phyloP scores from a whole-genome alignment of 2,797 vertebrate genomes.

The Taeniopygia guttata region DNA sequence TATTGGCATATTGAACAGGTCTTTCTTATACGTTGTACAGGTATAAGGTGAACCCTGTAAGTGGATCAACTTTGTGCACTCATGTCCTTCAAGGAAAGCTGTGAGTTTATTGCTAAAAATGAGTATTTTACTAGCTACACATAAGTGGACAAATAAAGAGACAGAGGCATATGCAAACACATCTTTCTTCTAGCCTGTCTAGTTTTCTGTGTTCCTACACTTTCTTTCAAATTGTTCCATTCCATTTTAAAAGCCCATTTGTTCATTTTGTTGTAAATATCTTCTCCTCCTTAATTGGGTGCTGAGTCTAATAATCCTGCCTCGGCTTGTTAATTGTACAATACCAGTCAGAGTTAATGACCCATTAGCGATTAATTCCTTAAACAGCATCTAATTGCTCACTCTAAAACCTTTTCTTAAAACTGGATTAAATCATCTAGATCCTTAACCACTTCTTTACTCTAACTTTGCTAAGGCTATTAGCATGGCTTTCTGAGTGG shows the following conservation, averaged over 20 bases:
- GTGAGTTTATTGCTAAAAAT: neutral
- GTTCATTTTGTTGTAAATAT: conserved; percentile 56
- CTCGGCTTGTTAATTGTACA: conserved; percentile 74
- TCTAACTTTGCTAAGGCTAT: conserved; percentile 64
- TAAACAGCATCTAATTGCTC: conserved; percentile 76
- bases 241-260: conserved; percentile 36
- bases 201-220: neutral
- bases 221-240: conserved; percentile 12
- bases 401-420: conserved; percentile 70
- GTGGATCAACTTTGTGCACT: neutral
- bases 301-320: conserved; percentile 69
- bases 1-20: neutral
- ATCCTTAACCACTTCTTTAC: conserved; percentile 71
- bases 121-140: neutral
- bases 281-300: conserved; percentile 67
- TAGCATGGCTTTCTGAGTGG: neutral
- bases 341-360: conserved; percentile 77
- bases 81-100: neutral
- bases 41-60: neutral
- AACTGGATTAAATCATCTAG: conserved; percentile 80
- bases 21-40: neutral
- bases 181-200: neutral
- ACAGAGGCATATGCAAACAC: neutral
- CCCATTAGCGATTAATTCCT: conserved; percentile 79
- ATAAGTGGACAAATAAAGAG: neutral